These are phyloP conservation scores for Ammospiza nelsoni DNA, from an alignment of 2,113 vertebrate genomes.

Conservation along the genomic window DNA sequence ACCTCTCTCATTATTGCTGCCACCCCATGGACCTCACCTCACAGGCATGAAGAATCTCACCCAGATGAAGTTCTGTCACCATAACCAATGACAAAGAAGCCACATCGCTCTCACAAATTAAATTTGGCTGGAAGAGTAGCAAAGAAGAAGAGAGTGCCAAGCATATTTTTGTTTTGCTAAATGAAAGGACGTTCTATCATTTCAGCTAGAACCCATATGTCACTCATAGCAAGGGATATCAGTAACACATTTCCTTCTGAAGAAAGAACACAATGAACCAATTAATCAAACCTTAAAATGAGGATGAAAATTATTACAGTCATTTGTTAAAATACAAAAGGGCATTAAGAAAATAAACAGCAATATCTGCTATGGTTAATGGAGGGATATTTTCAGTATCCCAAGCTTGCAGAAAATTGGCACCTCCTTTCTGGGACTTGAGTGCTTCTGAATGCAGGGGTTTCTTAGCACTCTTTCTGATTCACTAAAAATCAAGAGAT, in stretches of 20 bases:
- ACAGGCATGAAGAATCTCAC: background rate
- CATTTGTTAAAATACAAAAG: conserved; percentile 46
- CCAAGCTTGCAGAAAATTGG: background rate
- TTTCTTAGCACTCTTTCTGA: background rate
- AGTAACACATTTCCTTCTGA: background rate
- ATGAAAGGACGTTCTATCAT: conserved; percentile 1
- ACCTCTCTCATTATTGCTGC: background rate
- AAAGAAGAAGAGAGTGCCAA: background rate
- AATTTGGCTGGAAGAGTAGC: background rate
- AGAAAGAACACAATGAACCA: background rate
- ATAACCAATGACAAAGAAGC: background rate
- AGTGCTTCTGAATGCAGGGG: background rate
- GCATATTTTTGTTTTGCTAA: conserved; percentile 11
- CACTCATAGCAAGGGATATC: background rate
- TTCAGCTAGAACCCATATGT: conserved; percentile 34
- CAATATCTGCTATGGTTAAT: background rate
- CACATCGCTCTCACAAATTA: background rate
- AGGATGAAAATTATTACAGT: background rate
- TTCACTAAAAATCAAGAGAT: background rate
- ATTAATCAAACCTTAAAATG: conserved; percentile 35
- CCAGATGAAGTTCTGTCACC: background rate
- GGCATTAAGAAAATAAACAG: conserved; percentile 11
- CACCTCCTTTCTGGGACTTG: background rate
- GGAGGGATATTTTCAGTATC: background rate
- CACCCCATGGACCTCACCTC: background rate